Percentiles rank a stretch among this genome's conserved stretches.
Evolutionary conservation across 2,113 vertebrate genomes (phyloP).

Genomic region (Passer domesticus): DNA sequence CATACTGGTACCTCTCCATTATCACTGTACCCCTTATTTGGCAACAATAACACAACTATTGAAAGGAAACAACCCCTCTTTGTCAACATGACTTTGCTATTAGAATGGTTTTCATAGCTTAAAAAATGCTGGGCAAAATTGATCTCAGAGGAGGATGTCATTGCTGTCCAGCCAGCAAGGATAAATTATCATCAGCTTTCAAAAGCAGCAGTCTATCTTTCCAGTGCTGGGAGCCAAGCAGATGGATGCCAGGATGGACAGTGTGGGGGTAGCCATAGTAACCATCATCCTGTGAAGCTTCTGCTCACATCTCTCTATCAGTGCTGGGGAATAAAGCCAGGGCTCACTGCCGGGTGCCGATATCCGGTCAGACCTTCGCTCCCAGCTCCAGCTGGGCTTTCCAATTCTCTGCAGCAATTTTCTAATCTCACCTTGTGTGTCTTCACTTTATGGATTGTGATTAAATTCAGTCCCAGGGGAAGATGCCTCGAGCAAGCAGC

Average conservation of each 20-base stretch:
- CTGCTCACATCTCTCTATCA: conserved; percentile 30
- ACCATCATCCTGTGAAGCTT: conserved; percentile 72
- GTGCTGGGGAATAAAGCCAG: conserved; percentile 66
- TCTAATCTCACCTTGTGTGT: not conserved
- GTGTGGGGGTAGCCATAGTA: conserved; percentile 76
- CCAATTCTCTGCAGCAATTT: not conserved
- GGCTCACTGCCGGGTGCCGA: not conserved
- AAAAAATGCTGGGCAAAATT: conserved; percentile 35
- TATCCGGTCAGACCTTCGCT: not conserved
- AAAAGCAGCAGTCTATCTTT: conserved; percentile 73
- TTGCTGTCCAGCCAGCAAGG: conserved; percentile 14
- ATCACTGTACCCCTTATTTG: not conserved
- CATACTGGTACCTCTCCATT: conserved; percentile 19
- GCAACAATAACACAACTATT: not conserved
- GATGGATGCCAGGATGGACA: conserved; percentile 74
- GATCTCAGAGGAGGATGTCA: conserved; percentile 50
- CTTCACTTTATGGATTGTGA: rapidly evolving
- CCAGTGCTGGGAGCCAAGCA: conserved; percentile 72
- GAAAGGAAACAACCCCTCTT: not conserved
- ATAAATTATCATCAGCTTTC: conserved; percentile 73
- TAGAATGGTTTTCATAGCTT: conserved; percentile 11
- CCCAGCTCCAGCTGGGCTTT: not conserved
- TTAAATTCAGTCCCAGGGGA: not conserved
- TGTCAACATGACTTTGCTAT: not conserved
- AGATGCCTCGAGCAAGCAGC: rapidly evolving